Percentiles rank a stretch among this genome's conserved stretches.
phyloP scores from a whole-genome alignment of 2,113 vertebrate species.

The Lasiurus cinereus region DNA sequence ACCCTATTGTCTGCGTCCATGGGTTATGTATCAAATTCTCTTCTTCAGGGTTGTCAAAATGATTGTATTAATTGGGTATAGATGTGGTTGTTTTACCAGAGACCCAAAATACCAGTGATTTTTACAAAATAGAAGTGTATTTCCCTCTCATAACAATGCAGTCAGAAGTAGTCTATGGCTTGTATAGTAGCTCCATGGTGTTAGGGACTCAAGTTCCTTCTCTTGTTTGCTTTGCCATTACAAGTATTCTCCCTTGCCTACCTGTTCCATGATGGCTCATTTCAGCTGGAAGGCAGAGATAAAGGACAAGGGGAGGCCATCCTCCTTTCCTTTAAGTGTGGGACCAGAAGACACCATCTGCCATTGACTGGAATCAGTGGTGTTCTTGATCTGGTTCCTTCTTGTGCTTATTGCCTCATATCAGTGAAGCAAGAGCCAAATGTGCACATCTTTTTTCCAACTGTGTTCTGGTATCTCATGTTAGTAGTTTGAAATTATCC shows the following conservation, averaged over 20 bases:
- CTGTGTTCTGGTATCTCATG: background rate
- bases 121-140: background rate
- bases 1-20: no score
- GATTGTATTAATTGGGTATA: background rate
- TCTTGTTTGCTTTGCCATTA: background rate
- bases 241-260: background rate
- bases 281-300: background rate
- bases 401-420: background rate
- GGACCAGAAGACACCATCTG: background rate
- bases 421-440: background rate
- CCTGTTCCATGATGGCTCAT: background rate
- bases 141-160: background rate
- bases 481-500: background rate
- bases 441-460: background rate
- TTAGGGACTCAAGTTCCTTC: background rate
- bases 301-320: background rate
- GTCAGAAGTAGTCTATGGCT: background rate
- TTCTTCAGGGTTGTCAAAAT: slow-evolving; percentile 3
- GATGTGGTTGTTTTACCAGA: background rate
- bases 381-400: background rate
- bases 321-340: background rate
- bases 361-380: background rate
- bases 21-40: background rate
- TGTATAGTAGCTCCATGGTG: background rate
- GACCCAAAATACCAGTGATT: background rate